These are phyloP conservation scores for Lycophotia porphyrea DNA, from an alignment of 2,888 invertebrate species.

Conservation along the genomic window DNA sequence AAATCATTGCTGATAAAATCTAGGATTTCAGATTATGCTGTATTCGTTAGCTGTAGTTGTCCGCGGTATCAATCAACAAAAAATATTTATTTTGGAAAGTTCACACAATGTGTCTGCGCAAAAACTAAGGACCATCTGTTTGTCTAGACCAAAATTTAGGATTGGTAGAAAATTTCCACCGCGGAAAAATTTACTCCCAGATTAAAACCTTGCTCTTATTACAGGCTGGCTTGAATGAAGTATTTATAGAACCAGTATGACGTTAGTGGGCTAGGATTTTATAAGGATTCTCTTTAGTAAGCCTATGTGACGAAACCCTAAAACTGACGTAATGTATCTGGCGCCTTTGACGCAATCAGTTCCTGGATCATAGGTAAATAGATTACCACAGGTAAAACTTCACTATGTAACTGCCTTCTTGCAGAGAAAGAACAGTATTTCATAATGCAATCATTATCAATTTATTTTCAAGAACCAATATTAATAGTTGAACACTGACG, in stretches of 20 bases:
- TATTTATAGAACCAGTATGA: slow-evolving; percentile 20
- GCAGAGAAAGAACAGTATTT: slow-evolving; percentile 21
- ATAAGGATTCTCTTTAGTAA: slow-evolving; percentile 64
- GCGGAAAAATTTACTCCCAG: neutral
- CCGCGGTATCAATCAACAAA: neutral
- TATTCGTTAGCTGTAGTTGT: neutral
- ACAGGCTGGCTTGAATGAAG: neutral
- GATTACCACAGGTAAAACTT: slow-evolving; percentile 56
- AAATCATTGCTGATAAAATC: neutral
- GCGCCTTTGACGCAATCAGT: slow-evolving; percentile 55
- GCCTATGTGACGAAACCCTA: slow-evolving; percentile 64
- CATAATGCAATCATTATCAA: slow-evolving; percentile 8
- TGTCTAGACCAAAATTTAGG: slow-evolving; percentile 13
- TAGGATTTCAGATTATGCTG: neutral
- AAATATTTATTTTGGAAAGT: slow-evolving; percentile 31
- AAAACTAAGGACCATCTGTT: slow-evolving; percentile 17
- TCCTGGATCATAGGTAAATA: slow-evolving; percentile 53
- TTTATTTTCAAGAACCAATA: slow-evolving; percentile 7
- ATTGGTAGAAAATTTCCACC: neutral
- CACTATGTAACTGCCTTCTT: slow-evolving; percentile 11
- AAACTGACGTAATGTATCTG: slow-evolving; percentile 64
- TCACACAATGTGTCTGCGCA: neutral
- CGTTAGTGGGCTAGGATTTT: slow-evolving; percentile 43
- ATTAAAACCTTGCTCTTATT: slow-evolving; percentile 4
- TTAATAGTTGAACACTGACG: slow-evolving; percentile 2